Evolutionary conservation across 2,797 vertebrate genomes (phyloP).

Genomic region (Aeoliscus strigatus): DNA sequence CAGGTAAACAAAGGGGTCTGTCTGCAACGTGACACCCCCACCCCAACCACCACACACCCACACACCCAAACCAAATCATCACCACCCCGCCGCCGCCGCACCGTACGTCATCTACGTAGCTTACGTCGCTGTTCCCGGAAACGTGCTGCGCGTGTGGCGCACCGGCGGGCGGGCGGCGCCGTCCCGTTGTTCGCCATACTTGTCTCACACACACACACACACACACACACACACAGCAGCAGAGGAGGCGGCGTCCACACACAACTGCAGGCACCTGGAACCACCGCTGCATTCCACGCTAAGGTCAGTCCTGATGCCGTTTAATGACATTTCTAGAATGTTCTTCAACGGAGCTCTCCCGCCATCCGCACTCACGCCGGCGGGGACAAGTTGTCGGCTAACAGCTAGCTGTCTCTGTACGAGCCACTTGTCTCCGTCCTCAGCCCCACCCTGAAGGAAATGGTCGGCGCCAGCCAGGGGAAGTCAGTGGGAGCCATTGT

Average conservation of each 20-base stretch:
- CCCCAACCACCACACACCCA: too few species aligned
- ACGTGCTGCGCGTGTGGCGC: slow-evolving; percentile 33
- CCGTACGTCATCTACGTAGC: too few species aligned
- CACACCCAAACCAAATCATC: too few species aligned
- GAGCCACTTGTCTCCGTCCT: slow-evolving; percentile 26
- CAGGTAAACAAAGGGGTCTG: too few species aligned
- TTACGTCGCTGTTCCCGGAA: slow-evolving; percentile 29
- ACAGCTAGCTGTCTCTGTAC: slow-evolving; percentile 29
- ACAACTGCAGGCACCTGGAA: slow-evolving; percentile 41
- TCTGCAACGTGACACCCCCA: too few species aligned
- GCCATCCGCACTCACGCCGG: too few species aligned
- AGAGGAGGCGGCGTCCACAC: slow-evolving; percentile 44
- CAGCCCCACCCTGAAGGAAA: slow-evolving; percentile 53
- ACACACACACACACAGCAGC: too few species aligned
- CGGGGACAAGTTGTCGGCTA: slow-evolving; percentile 49
- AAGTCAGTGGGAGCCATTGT: slow-evolving; percentile 21
- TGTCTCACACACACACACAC: too few species aligned
- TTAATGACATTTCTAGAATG: too few species aligned
- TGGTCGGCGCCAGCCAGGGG: slow-evolving; percentile 8
- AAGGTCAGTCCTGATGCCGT: slow-evolving; percentile 46
- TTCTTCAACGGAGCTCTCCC: too few species aligned
- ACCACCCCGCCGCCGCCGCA: too few species aligned
- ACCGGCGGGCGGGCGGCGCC: slow-evolving; percentile 68
- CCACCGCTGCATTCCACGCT: slow-evolving; percentile 27
- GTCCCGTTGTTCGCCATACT: slow-evolving; percentile 72